Evolutionary conservation across 2,888 invertebrate species (phyloP).

Genomic region (Aleiodes leptofemur): DNA sequence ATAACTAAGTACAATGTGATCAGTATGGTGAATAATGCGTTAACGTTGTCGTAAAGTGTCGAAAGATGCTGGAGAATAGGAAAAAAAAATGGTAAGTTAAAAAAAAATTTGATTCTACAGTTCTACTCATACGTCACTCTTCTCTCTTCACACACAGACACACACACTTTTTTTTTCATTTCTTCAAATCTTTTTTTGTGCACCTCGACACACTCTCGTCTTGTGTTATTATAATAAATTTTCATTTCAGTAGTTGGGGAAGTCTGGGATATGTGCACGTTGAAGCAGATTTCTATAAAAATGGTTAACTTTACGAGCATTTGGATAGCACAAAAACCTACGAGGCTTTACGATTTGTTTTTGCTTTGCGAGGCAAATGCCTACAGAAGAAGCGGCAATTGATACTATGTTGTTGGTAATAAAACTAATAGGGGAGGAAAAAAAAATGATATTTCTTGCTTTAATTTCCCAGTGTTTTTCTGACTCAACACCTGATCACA

Average conservation of each 20-base stretch:
- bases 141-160: constrained; percentile 26
- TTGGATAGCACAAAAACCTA: constrained; percentile 60
- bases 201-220: constrained; percentile 45
- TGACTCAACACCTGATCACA: constrained; percentile 58
- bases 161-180: constrained; percentile 15
- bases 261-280: neutral
- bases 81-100: constrained; percentile 28
- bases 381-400: constrained; percentile 50
- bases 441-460: constrained; percentile 9
- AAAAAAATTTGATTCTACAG: constrained; percentile 23
- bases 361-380: constrained; percentile 44
- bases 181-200: constrained; percentile 19
- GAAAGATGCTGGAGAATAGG: neutral
- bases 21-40: constrained; percentile 57
- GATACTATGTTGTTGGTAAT: constrained; percentile 64
- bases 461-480: constrained; percentile 16
- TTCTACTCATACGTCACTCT: constrained; percentile 27
- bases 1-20: constrained; percentile 58
- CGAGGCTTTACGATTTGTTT: constrained; percentile 69
- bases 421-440: constrained; percentile 53
- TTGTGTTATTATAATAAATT: constrained; percentile 62
- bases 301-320: constrained; percentile 51
- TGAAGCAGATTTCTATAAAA: constrained; percentile 5
- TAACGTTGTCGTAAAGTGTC: constrained; percentile 40
- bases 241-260: constrained; percentile 50